Percentiles rank a stretch among this genome's conserved stretches.
Evolutionary conservation across 2,797 vertebrate species (phyloP).

Genomic region (Amblyraja radiata): DNA sequence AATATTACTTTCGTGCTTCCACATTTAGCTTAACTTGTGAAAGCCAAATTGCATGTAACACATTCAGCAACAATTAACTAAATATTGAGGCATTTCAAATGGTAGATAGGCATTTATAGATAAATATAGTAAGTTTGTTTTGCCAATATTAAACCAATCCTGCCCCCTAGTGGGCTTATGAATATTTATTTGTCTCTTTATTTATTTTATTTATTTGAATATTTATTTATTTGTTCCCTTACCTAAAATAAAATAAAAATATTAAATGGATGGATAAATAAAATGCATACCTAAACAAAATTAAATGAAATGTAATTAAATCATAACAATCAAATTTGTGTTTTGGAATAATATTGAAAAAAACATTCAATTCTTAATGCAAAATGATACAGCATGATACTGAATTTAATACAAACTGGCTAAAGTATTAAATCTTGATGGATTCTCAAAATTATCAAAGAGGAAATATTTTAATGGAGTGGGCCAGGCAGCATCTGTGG

Average conservation of each 20-base stretch:
- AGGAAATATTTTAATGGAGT: neutral
- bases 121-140: too few relatives aligned
- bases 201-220: too few relatives aligned
- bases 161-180: neutral
- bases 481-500: too few relatives aligned
- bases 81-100: neutral
- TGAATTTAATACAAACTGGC: neutral
- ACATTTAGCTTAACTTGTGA: neutral
- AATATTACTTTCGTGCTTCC: neutral
- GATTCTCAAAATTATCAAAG: neutral
- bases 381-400: neutral
- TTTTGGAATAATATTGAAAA: neutral
- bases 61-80: neutral
- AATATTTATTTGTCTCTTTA: neutral
- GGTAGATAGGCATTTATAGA: neutral
- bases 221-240: too few relatives aligned
- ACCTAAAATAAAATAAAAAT: too few relatives aligned
- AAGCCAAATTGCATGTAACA: neutral
- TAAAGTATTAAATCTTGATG: neutral
- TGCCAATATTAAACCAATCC: neutral
- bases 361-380: neutral
- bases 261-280: neutral
- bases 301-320: neutral
- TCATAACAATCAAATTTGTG: neutral
- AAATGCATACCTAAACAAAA: neutral